phyloP scores from a whole-genome alignment of 2,113 vertebrate genomes.

The Platichthys flesus region DNA sequence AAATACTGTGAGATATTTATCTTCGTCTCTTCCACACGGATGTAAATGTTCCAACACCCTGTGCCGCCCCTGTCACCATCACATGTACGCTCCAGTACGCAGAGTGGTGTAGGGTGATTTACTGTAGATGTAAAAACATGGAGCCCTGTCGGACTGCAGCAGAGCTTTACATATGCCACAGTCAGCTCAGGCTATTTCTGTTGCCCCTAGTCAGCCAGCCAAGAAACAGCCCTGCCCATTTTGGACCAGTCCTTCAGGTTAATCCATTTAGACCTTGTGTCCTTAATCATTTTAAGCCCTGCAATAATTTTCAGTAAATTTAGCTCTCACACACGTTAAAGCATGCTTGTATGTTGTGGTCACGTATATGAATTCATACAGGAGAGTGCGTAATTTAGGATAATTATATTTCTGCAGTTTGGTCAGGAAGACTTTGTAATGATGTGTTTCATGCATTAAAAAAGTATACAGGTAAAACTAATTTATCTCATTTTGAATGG shows the following conservation, averaged over 20 bases:
- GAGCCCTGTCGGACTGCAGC: slow-evolving; percentile 44
- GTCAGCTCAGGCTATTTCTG: slow-evolving; percentile 79
- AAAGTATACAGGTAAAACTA: too few relatives aligned
- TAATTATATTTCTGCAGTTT: too few relatives aligned
- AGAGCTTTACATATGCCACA: slow-evolving; percentile 55
- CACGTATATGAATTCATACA: background rate
- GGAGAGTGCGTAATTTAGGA: too few relatives aligned
- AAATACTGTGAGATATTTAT: too few relatives aligned
- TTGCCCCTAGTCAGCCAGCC: slow-evolving; percentile 43
- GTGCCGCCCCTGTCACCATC: background rate
- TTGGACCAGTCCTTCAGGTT: slow-evolving; percentile 62
- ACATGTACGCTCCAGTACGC: background rate
- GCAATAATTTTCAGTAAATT: slow-evolving; percentile 40
- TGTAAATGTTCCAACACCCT: background rate
- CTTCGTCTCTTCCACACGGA: background rate
- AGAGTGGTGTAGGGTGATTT: slow-evolving; percentile 22
- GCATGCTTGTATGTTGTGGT: background rate
- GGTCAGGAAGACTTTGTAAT: too few relatives aligned
- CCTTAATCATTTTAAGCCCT: slow-evolving; percentile 51
- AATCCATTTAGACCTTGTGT: slow-evolving; percentile 49
- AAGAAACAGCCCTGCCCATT: slow-evolving; percentile 55
- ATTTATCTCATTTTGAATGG: too few relatives aligned
- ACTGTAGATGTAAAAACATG: slow-evolving; percentile 17
- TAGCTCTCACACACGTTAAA: background rate
- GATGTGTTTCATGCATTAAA: too few relatives aligned